Conservation (phyloP, 1,140 invertebrate species). For the Bombus fervidus region DNA sequence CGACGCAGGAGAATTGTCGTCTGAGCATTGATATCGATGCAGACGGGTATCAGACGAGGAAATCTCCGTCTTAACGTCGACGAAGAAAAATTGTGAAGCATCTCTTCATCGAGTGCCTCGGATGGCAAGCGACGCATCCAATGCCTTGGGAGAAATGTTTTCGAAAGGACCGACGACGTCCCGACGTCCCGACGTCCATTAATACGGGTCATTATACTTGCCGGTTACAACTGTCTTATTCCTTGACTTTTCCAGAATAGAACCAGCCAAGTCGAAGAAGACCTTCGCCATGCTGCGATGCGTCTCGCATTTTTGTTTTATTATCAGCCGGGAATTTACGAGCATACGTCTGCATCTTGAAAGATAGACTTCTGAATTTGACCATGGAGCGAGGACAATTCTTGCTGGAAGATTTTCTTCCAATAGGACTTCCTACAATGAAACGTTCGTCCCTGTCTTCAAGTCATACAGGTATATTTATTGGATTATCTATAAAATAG, state of each 20-base stretch:
- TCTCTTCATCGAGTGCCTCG: slow-evolving; percentile 29
- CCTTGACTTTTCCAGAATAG: slow-evolving; percentile 3
- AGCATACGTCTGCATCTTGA: slow-evolving; percentile 5
- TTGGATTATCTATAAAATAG: not conserved
- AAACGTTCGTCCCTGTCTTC: not conserved
- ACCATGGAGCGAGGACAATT: not conserved
- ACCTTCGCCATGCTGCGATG: not conserved
- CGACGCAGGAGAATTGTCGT: slow-evolving; percentile 3
- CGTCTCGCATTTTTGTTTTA: slow-evolving; percentile 50
- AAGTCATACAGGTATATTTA: not conserved
- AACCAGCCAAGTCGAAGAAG: slow-evolving; percentile 25
- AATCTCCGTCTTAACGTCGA: slow-evolving; percentile 24
- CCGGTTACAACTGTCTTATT: slow-evolving; percentile 25
- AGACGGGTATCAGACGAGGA: slow-evolving; percentile 43
- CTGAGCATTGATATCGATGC: slow-evolving; percentile 48
- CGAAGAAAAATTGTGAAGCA: slow-evolving; percentile 32
- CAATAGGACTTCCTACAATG: not conserved
- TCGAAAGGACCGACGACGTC: slow-evolving; percentile 22
- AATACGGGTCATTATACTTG: slow-evolving; percentile 49
- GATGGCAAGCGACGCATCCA: slow-evolving; percentile 37
- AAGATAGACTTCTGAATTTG: not conserved
- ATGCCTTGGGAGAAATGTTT: slow-evolving; percentile 24
- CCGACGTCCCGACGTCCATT: slow-evolving; percentile 30
- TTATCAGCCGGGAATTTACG: slow-evolving; percentile 19
- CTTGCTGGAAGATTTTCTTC: not conserved